phyloP scores from a whole-genome alignment of 2,113 vertebrate species.

The Otocyon megalotis region DNA sequence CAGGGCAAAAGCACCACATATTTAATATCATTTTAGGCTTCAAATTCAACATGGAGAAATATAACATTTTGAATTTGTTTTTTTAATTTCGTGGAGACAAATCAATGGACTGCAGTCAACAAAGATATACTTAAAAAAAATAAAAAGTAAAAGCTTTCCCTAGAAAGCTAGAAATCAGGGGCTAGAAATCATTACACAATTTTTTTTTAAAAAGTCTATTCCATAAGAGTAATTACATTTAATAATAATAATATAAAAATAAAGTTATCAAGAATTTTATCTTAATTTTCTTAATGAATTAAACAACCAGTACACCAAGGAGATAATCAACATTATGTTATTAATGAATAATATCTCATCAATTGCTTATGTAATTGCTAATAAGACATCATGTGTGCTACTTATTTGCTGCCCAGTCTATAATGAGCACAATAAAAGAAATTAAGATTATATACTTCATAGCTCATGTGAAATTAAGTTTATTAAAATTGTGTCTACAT shows the following conservation, averaged over 20 bases:
- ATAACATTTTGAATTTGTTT: not conserved
- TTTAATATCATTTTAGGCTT: not conserved
- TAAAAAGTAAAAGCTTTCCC: not conserved
- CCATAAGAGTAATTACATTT: not conserved
- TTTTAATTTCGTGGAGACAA: not conserved
- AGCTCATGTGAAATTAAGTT: not conserved
- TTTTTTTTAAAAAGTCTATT: not conserved
- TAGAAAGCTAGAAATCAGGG: too few relatives aligned
- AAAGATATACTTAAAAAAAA: not conserved
- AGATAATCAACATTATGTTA: not conserved
- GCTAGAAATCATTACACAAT: not conserved
- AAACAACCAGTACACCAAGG: not conserved
- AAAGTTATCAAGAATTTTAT: not conserved
- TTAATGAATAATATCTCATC: not conserved
- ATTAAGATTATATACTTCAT: not conserved
- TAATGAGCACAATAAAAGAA: not conserved
- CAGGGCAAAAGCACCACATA: not conserved
- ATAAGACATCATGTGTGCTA: not conserved
- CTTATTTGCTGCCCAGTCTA: not conserved
- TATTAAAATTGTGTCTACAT: not conserved
- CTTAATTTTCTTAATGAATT: not conserved
- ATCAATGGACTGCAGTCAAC: not conserved
- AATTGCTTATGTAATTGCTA: not conserved
- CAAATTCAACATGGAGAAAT: not conserved
- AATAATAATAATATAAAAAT: not conserved